Evolutionary conservation across 2,888 invertebrate genomes (phyloP).

Genomic region (Acholoe squamosa): DNA sequence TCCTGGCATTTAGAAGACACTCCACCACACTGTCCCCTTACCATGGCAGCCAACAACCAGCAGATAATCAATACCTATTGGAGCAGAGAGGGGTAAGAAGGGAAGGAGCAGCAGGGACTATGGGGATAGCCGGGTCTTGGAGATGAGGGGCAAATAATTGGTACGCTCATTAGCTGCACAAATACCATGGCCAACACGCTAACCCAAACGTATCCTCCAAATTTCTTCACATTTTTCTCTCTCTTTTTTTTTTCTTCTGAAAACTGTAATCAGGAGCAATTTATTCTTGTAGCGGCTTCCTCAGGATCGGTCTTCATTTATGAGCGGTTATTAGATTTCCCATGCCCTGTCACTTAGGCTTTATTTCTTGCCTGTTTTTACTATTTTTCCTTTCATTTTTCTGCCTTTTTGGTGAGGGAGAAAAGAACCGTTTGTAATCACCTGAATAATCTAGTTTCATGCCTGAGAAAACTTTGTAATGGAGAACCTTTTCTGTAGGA

Average conservation of each 20-base stretch:
- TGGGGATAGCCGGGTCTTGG: background rate
- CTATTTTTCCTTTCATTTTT: no score
- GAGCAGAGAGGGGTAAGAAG: background rate
- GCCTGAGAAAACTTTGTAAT: no score
- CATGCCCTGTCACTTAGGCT: no score
- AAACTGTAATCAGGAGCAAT: background rate
- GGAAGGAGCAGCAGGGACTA: background rate
- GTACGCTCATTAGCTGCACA: background rate
- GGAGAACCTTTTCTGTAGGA: no score
- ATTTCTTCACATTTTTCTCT: background rate
- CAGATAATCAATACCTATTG: background rate
- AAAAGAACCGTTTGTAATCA: no score
- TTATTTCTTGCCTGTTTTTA: no score
- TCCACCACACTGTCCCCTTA: background rate
- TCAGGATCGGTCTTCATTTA: background rate
- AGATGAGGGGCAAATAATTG: slow-evolving; percentile 30
- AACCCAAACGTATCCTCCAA: background rate
- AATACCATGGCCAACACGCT: background rate
- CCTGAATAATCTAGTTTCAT: no score
- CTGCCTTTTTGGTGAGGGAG: no score
- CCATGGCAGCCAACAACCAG: background rate
- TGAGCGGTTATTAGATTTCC: background rate
- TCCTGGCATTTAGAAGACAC: background rate
- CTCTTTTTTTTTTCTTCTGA: no score
- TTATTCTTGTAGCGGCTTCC: background rate